phyloP scores from a whole-genome alignment of 2,888 invertebrate species.

The Synanthedon tipuliformis region DNA sequence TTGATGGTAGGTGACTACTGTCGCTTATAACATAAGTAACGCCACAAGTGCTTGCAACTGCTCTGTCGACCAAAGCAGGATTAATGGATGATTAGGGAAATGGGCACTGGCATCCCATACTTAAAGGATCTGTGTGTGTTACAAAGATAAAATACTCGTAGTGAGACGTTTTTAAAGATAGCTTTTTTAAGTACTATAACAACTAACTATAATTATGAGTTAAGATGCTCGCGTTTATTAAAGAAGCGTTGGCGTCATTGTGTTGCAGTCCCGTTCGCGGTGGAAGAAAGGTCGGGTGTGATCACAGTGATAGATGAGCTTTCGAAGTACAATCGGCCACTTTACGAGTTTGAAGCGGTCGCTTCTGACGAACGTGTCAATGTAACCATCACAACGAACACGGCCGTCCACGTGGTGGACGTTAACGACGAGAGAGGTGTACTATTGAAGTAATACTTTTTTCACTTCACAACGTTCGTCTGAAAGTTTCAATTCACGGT shows the following conservation, averaged over 20 bases:
- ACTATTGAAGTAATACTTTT: conserved; percentile 65
- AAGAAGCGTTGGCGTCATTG: background rate
- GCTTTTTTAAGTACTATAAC: too few species aligned
- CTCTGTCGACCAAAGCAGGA: too few species aligned
- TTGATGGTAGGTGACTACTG: too few species aligned
- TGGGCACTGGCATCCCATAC: too few species aligned
- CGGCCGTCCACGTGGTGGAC: conserved; percentile 86
- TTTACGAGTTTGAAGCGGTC: conserved; percentile 86
- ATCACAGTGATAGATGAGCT: conserved; percentile 86
- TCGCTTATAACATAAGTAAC: too few species aligned
- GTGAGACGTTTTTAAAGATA: too few species aligned
- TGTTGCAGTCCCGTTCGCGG: conserved; percentile 85
- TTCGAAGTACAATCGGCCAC: conserved; percentile 73
- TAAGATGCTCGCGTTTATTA: background rate
- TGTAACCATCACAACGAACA: conserved; percentile 81
- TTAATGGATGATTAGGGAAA: too few species aligned
- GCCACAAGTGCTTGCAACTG: too few species aligned
- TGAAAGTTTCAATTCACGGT: conserved; percentile 10
- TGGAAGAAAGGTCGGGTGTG: conserved; percentile 88
- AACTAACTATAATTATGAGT: too few species aligned
- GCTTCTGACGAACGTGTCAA: conserved; percentile 74
- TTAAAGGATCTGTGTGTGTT: too few species aligned
- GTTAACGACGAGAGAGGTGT: conserved; percentile 78
- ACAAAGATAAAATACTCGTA: too few species aligned
- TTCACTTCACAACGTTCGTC: conserved; percentile 2